Conservation (phyloP, 1,140 invertebrate species). For the Dryas iulia region DNA sequence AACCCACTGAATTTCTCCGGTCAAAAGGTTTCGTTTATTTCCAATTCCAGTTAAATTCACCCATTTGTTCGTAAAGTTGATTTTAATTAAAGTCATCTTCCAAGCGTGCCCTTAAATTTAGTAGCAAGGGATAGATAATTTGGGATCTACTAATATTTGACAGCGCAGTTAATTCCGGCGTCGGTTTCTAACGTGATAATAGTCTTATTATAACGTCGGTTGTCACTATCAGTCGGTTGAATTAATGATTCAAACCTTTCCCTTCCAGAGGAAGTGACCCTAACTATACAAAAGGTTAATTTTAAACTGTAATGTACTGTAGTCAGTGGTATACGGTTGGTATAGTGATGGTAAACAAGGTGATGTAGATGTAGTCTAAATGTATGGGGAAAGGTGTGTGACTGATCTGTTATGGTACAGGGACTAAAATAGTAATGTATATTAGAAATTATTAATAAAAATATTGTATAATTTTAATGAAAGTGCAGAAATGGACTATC, state of each 20-base stretch:
- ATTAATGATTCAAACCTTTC: not conserved
- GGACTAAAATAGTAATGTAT: too few species aligned
- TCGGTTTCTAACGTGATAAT: slow-evolving; percentile 12
- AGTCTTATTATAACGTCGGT: slow-evolving; percentile 4
- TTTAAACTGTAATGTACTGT: not conserved
- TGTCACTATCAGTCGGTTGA: not conserved
- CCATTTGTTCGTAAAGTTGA: slow-evolving; percentile 25
- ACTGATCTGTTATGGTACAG: not conserved
- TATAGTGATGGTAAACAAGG: not conserved
- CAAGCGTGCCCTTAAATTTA: slow-evolving; percentile 20
- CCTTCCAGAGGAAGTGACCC: not conserved
- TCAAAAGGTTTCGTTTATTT: slow-evolving; percentile 24
- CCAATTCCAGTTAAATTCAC: slow-evolving; percentile 21
- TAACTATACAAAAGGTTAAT: not conserved
- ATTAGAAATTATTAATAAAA: too few species aligned
- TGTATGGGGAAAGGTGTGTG: not conserved
- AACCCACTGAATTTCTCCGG: not conserved
- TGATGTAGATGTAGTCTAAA: not conserved
- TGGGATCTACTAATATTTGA: slow-evolving; percentile 17
- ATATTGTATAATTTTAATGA: too few species aligned
- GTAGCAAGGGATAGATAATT: slow-evolving; percentile 14
- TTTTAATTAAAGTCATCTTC: slow-evolving; percentile 31
- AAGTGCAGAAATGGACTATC: too few species aligned
- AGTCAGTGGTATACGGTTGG: not conserved
- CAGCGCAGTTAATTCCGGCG: not conserved